These are phyloP conservation scores for Troglohyphantes excavatus DNA, from an alignment of 2,888 invertebrate species.

Conservation along the genomic window DNA sequence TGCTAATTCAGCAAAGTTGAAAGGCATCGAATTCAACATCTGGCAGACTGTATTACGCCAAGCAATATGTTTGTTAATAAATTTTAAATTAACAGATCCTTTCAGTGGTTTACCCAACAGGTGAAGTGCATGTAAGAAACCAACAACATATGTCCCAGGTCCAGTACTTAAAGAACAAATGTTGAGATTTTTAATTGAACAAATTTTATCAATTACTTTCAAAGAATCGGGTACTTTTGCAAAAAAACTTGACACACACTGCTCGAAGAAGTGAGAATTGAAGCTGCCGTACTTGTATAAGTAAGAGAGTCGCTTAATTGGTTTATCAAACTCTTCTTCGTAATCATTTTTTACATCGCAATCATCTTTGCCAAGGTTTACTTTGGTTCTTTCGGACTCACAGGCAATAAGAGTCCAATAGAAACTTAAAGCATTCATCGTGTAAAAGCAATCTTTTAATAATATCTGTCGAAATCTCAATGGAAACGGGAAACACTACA, in stretches of 20 bases:
- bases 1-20: not conserved
- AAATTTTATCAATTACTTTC: not conserved
- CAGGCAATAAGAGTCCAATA: too few species aligned
- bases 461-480: too few species aligned
- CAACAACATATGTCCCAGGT: not conserved
- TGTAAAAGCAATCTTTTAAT: too few species aligned
- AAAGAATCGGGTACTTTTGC: not conserved
- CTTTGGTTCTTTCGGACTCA: too few species aligned
- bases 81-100: not conserved
- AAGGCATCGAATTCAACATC: not conserved
- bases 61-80: not conserved
- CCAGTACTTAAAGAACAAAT: constrained; percentile 20
- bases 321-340: not conserved
- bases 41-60: not conserved
- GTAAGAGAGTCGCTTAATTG: constrained; percentile 10
- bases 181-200: constrained; percentile 1
- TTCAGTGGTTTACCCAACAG: not conserved
- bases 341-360: not conserved
- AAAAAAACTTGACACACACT: not conserved
- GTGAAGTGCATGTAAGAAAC: not conserved
- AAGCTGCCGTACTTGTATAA: constrained; percentile 1
- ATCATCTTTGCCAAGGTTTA: not conserved
- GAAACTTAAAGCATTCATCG: too few species aligned
- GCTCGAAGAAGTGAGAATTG: not conserved
- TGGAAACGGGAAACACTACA: too few species aligned